Conservation (phyloP, 2,888 invertebrate genomes). For the Keiferia lycopersicella region DNA sequence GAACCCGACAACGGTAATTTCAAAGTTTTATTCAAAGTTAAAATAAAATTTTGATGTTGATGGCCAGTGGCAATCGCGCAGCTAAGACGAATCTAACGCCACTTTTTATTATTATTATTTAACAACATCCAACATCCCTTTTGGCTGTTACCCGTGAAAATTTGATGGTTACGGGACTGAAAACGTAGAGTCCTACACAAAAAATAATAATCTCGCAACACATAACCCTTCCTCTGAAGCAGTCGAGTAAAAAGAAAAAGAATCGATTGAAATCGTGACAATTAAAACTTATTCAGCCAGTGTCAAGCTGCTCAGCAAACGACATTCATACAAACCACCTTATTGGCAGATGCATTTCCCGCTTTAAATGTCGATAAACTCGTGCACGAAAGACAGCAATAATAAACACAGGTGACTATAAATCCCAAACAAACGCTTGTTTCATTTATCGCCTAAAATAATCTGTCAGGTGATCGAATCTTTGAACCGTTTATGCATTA, state of each 20-base stretch:
- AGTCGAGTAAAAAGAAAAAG: not conserved
- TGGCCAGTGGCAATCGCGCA: too few relatives aligned
- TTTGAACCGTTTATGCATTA: not conserved
- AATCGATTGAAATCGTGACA: conserved; percentile 14
- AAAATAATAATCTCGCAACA: too few relatives aligned
- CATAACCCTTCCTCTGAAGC: too few relatives aligned
- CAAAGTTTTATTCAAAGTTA: too few relatives aligned
- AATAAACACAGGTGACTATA: conserved; percentile 61
- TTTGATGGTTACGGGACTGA: too few relatives aligned
- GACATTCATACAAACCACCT: conserved; percentile 37
- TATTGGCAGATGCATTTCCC: conserved; percentile 46
- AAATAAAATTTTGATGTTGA: too few relatives aligned
- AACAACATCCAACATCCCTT: too few relatives aligned
- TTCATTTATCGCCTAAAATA: conserved; percentile 71
- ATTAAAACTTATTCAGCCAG: conserved; percentile 27
- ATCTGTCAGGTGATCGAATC: conserved; percentile 35
- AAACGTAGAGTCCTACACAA: too few relatives aligned
- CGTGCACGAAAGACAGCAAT: conserved; percentile 58
- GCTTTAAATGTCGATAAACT: conserved; percentile 40
- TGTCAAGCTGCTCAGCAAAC: conserved; percentile 27
- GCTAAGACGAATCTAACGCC: too few relatives aligned
- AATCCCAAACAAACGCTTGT: conserved; percentile 56
- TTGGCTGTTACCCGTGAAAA: too few relatives aligned
- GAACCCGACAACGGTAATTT: too few relatives aligned
- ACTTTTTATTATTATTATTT: too few relatives aligned